Evolutionary conservation across 2,888 invertebrate species (phyloP), one percentile per base, ranked within the genome.

Genomic region (Microctonus hyperodae): DNA sequence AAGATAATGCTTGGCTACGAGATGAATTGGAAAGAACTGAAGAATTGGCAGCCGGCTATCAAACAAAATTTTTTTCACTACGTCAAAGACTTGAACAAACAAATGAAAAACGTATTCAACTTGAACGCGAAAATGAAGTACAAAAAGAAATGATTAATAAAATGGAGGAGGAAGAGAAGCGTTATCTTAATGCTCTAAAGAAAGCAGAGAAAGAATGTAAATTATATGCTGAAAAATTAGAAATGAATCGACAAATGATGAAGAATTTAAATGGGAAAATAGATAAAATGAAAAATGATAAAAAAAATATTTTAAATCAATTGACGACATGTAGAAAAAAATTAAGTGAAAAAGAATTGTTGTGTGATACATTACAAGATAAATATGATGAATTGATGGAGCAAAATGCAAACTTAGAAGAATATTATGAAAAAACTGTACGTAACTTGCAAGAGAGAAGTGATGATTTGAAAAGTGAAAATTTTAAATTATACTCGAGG

Each of bases 111-210:
- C 74, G 60, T 58, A 66, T 60, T 44, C 65, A 69, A 16, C 53
- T 76, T 35, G 68, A 71, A 65, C 71, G 69, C 33, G 76, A 78
- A 58, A 73, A 74, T 67, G 77, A 78, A 57, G 74, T 76, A n/a
- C 72, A 71, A 20, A 72, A 69, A 13, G 74, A 75, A 40, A 44
- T 72, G 22, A 37, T 76, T n/a, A 31, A 56, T 40, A 70, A 70
- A 5, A 53, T 63, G 20, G 70, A 73, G 22, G 28, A 68, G 35
- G 70, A 67, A 20, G 75, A 74, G 59, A 67, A 71, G 44, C 62
- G 65, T 16, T 70, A 60, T 63, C 73, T 71, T 59, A 60, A 63
- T 57, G 64, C 69, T 23, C 51, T 75, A 48, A 70, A 70, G 25
- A 76, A 71, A 64, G 53, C 69, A 5, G 71, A 75, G 48, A 77